These are phyloP conservation scores for Cryptocephalus moraei DNA, from an alignment of 2,888 invertebrate genomes.

Conservation along the genomic window DNA sequence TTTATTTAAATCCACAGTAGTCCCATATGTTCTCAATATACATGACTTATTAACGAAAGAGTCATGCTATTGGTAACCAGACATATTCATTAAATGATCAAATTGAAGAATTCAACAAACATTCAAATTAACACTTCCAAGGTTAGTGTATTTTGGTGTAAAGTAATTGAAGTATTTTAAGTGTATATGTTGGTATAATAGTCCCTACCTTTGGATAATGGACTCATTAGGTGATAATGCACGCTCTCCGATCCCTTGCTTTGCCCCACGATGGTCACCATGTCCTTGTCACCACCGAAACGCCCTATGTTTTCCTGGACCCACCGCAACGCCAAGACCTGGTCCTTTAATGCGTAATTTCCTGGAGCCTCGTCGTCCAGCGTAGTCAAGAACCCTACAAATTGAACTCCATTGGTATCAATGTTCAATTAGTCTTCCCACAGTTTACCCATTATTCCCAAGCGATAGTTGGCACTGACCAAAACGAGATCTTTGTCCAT, in stretches of 20 bases:
- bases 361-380: constrained; percentile 39
- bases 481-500: constrained; percentile 42
- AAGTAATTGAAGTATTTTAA: too few relatives aligned
- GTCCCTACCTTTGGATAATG: too few relatives aligned
- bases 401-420: not conserved
- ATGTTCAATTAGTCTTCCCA: too few relatives aligned
- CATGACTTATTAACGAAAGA: too few relatives aligned
- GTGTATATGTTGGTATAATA: too few relatives aligned
- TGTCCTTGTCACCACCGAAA: constrained; percentile 38
- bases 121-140: too few relatives aligned
- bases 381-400: constrained; percentile 32
- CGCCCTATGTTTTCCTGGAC: constrained; percentile 36
- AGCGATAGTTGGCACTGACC: constrained; percentile 40
- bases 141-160: too few relatives aligned
- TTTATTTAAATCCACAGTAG: too few relatives aligned
- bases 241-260: constrained; percentile 41
- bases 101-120: too few relatives aligned
- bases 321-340: constrained; percentile 39
- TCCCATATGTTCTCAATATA: too few relatives aligned
- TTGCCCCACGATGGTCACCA: constrained; percentile 41
- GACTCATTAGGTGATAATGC: constrained; percentile 42
- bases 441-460: constrained; percentile 29
- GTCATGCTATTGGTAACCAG: too few relatives aligned
- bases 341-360: constrained; percentile 44
- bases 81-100: too few relatives aligned